Conservation (phyloP, 2,113 vertebrate genomes). For the Lathamus discolor region DNA sequence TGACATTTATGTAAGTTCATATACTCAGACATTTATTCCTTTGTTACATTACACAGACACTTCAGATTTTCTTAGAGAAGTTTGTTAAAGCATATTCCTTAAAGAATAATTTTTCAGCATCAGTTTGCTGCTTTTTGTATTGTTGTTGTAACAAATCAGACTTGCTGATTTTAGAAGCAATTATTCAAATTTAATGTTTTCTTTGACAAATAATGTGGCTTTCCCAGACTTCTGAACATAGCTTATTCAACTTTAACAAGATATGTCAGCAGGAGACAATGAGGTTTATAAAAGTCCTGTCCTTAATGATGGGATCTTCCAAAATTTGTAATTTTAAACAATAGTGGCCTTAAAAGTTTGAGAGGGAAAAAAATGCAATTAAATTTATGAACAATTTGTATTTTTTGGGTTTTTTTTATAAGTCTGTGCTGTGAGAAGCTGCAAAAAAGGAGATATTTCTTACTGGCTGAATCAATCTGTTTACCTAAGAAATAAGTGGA, state of each 20-base stretch:
- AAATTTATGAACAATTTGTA: not conserved
- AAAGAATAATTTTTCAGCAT: not conserved
- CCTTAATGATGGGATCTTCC: not conserved
- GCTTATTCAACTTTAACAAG: not conserved
- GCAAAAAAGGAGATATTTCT: not conserved
- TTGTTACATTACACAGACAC: not conserved
- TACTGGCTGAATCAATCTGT: not conserved
- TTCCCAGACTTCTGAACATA: not conserved
- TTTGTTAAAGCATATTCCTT: not conserved
- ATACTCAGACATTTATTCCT: not conserved
- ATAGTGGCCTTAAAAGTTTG: not conserved
- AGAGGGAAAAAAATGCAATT: not conserved
- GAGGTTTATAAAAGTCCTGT: not conserved
- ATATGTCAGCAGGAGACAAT: not conserved
- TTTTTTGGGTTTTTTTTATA: not conserved
- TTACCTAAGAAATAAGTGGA: not conserved
- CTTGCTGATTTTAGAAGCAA: not conserved
- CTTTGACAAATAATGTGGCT: not conserved
- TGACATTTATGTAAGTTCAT: not conserved
- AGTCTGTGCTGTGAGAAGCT: not conserved
- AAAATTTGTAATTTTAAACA: not conserved
- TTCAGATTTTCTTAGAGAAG: not conserved
- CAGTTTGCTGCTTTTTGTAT: not conserved
- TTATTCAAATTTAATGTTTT: not conserved
- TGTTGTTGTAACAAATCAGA: not conserved